Base-by-base conservation (phyloP, 2,797 vertebrate species). In the Pangasius macronema region DNA sequence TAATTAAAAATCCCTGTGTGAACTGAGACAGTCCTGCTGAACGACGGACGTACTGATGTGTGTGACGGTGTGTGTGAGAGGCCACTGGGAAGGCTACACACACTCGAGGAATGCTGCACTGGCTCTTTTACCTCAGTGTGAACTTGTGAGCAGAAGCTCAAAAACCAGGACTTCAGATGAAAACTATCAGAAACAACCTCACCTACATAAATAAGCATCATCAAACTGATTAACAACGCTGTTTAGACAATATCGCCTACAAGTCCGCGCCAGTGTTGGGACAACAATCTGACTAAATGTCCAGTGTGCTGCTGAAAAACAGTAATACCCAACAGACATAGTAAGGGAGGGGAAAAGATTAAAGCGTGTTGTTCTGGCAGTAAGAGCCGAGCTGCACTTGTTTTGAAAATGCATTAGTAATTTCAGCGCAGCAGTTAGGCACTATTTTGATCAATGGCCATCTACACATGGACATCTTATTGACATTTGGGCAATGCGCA, bases 401-500 rank as follows among this genome's bases (percentile, higher is more conserved):
- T 90, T 87, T 85, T 86, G 65, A 85, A 86, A 59, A 13, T 85
- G 89, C 91, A 88, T 90, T 84, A 80, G 86, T 82, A 73, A 77
- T 87, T 88, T 46, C 80, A 79, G 90, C 84, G 87, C 61, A 82
- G 36, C 85, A 91, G 89, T 91, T 85, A 91, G 73, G 67, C 87
- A 90, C 85, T 91, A 90, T 86, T 93, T 92, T 91, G 91, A 92
- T 91, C 85, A 85, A 87, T 86, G 91, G 57, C 90, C 83, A 80
- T 91, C 89, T 91, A 91, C 84, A 92, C 91, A 92, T 89, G 87
- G 85, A 90, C 81, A 87, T 93, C 88, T 90, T 94, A 93, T 92
- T 94, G 94, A 94, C 95, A 95, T 94, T 92, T 93, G 85, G 92
- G 90, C 93, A 89, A 92, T 27, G 92, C 88, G 88, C 93, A 92